Evolutionary conservation across 2,113 vertebrate species (phyloP).

Genomic region (Crotophaga sulcirostris): DNA sequence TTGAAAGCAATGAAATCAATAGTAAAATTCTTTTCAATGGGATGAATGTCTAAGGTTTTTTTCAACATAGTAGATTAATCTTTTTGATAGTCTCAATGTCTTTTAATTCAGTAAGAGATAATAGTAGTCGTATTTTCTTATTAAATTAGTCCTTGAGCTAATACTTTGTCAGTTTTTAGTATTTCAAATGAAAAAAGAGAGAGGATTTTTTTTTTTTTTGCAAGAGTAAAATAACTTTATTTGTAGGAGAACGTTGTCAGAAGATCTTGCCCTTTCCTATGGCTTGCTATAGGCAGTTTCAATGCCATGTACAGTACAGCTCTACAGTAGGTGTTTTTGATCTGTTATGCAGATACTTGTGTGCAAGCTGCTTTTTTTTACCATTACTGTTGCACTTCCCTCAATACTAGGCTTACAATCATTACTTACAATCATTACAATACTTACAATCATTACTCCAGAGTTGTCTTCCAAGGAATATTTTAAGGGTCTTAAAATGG

Average conservation of each 20-base stretch:
- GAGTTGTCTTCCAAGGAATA: neutral
- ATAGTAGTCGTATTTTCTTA: conserved; percentile 23
- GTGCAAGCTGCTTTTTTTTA: neutral
- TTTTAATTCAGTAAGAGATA: conserved; percentile 46
- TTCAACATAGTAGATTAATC: conserved; percentile 9
- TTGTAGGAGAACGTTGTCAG: neutral
- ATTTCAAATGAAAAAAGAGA: conserved; percentile 1
- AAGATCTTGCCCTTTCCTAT: neutral
- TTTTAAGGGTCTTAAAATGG: neutral
- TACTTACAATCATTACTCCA: neutral
- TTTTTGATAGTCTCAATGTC: conserved; percentile 38
- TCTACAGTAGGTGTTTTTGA: neutral
- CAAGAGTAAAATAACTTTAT: neutral
- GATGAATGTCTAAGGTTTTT: conserved; percentile 7
- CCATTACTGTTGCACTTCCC: neutral
- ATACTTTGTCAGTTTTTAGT: conserved; percentile 1
- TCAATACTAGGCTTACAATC: neutral
- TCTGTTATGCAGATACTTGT: neutral
- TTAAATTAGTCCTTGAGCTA: conserved; percentile 33
- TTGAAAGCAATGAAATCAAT: conserved; percentile 51
- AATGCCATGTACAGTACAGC: rapidly evolving
- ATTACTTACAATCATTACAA: neutral
- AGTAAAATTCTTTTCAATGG: neutral
- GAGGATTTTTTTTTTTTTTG: neutral
- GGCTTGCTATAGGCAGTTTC: neutral